These are phyloP conservation scores for Augochlorella aurata DNA, from an alignment of 2,888 invertebrate species.

Conservation along the genomic window DNA sequence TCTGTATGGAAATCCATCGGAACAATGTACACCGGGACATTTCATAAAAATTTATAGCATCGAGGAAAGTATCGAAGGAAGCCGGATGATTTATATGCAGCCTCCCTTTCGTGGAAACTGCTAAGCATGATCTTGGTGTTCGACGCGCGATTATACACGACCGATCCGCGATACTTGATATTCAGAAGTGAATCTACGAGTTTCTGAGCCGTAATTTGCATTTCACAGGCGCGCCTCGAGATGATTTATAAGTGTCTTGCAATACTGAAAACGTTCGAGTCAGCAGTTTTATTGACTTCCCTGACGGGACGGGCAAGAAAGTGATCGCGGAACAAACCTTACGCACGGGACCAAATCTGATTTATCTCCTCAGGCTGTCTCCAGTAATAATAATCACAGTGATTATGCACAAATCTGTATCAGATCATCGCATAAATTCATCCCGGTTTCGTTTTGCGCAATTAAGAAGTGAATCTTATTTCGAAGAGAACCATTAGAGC, in stretches of 20 bases:
- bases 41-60: slow-evolving; percentile 43
- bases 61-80: slow-evolving; percentile 45
- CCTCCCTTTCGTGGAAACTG: slow-evolving; percentile 52
- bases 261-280: background rate
- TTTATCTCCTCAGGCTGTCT: background rate
- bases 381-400: background rate
- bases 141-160: slow-evolving; percentile 45
- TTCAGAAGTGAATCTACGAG: slow-evolving; percentile 49
- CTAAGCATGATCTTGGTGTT: slow-evolving; percentile 43
- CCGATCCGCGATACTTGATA: slow-evolving; percentile 45
- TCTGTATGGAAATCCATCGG: background rate
- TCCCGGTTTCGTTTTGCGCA: background rate
- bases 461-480: background rate
- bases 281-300: slow-evolving; percentile 1
- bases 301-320: background rate
- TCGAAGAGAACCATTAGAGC: background rate
- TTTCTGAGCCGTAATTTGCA: slow-evolving; percentile 46
- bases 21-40: slow-evolving; percentile 11
- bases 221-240: slow-evolving; percentile 37
- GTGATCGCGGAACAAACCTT: background rate
- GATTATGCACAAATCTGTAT: background rate
- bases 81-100: slow-evolving; percentile 50
- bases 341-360: background rate
- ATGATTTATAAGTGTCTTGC: slow-evolving; percentile 31
- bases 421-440: background rate